These are phyloP conservation scores for Stegostoma tigrinum DNA, from an alignment of 2,113 vertebrate species.

Conservation along the genomic window DNA sequence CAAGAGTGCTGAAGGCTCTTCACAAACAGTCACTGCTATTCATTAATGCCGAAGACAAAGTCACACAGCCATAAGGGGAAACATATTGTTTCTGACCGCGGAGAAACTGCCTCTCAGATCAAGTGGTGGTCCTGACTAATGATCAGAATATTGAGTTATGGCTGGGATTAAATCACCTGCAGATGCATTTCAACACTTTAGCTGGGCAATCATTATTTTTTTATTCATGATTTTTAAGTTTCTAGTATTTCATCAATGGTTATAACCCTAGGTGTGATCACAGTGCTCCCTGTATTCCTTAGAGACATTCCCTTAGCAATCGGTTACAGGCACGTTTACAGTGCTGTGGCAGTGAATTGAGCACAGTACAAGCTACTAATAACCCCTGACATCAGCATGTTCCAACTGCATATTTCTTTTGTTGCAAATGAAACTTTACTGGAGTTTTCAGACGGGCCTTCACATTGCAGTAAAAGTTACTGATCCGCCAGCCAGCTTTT, in stretches of 20 bases:
- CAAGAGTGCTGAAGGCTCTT: neutral
- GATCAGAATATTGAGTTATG: neutral
- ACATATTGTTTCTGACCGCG: neutral
- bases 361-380: neutral
- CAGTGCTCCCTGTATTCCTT: neutral
- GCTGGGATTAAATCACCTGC: neutral
- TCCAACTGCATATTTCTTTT: neutral
- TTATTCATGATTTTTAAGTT: neutral
- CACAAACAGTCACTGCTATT: neutral
- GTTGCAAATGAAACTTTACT: neutral
- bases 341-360: neutral
- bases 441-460: neutral
- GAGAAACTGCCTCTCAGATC: too few species aligned
- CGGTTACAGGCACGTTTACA: neutral
- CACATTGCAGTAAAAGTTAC: slow-evolving; percentile 8
- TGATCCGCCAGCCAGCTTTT: neutral
- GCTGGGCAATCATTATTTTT: neutral
- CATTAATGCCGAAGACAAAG: neutral
- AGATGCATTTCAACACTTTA: slow-evolving; percentile 16
- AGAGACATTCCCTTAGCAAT: neutral
- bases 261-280: neutral
- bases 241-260: neutral
- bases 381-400: neutral
- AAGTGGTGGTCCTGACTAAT: neutral
- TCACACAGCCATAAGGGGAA: neutral